These are phyloP conservation scores for Argyra leucocephala DNA, from an alignment of 2,888 invertebrate genomes.

Conservation along the genomic window DNA sequence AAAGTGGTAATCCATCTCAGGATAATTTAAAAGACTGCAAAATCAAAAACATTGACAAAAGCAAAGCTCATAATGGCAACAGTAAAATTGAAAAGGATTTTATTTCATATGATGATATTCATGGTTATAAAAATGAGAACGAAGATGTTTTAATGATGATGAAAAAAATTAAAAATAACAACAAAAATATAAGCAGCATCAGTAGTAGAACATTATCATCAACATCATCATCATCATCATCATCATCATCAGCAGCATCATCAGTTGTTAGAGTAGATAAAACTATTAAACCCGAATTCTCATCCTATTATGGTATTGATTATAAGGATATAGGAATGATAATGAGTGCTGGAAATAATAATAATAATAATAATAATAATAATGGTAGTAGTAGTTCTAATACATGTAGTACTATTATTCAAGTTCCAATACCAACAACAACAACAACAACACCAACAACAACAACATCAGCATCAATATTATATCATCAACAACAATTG, in stretches of 20 bases:
- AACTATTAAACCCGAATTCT: background rate
- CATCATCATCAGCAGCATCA: background rate
- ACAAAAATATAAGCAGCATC: background rate
- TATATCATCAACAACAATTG: background rate
- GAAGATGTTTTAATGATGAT: slow-evolving; percentile 1
- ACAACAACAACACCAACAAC: background rate
- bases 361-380: background rate
- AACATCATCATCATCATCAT: background rate
- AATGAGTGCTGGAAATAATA: background rate
- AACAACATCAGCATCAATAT: background rate
- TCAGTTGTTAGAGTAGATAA: background rate
- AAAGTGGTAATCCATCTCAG: background rate
- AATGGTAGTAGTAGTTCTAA: background rate
- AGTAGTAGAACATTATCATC: background rate
- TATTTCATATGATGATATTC: background rate
- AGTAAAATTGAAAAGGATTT: background rate
- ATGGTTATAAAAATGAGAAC: background rate
- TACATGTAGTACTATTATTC: background rate
- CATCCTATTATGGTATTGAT: background rate
- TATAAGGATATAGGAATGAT: background rate
- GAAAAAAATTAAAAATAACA: background rate
- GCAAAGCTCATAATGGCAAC: background rate
- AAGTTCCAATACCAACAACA: background rate
- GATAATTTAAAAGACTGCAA: slow-evolving; percentile 8
- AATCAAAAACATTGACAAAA: background rate